A percentile compares a stretch with the other conserved stretches of the same genome.
Conservation (phyloP, 2,888 invertebrate species). For the Thymelicus lineola region DNA sequence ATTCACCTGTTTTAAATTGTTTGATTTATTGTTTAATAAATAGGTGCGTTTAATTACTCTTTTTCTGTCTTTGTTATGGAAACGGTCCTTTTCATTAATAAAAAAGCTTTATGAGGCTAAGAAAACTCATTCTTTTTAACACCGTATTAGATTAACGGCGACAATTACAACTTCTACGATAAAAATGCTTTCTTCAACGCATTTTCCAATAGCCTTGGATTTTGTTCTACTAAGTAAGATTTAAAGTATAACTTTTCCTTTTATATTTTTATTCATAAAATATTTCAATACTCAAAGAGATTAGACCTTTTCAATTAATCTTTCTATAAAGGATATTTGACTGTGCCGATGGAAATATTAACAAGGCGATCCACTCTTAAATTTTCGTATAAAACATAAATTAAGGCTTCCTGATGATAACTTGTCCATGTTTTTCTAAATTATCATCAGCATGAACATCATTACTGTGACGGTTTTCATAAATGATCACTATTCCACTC, state of each 20-base stretch:
- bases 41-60: not conserved
- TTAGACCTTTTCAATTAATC: not conserved
- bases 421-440: too few species aligned
- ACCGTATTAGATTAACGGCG: slow-evolving; percentile 14
- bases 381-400: too few species aligned
- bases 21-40: not conserved
- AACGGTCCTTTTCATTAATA: slow-evolving; percentile 8
- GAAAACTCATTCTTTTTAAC: slow-evolving; percentile 25
- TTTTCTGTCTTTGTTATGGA: not conserved
- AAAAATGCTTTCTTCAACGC: slow-evolving; percentile 9
- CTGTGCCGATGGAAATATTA: too few species aligned
- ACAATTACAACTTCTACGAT: slow-evolving; percentile 10
- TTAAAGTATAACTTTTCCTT: not conserved
- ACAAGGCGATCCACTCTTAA: too few species aligned
- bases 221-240: not conserved
- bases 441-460: too few species aligned
- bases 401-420: too few species aligned
- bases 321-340: not conserved
- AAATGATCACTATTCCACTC: too few species aligned
- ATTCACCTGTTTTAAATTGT: not conserved
- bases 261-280: too few species aligned
- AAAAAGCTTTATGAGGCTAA: slow-evolving; percentile 25
- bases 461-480: too few species aligned
- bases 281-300: not conserved
- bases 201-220: not conserved